Evolutionary conservation across 2,797 vertebrate genomes (phyloP), one percentile per base, ranked within the genome.

Genomic region (Sandelia bainsii): DNA sequence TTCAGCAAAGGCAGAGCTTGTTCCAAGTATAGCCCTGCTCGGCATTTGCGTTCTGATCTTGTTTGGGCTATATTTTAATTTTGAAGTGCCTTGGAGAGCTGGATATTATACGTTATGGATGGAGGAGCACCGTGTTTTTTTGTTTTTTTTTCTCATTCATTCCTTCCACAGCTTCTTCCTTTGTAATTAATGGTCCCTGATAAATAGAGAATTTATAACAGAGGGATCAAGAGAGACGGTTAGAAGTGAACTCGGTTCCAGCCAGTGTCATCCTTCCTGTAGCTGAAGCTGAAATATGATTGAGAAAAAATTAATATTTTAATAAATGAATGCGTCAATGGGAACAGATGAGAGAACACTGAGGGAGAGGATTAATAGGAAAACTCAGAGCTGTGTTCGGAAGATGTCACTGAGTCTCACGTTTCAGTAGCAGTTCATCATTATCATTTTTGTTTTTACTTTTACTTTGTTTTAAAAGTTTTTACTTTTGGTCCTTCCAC

Each of bases 21-120:
- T 82, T 88, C 89, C 74, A 89, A 84, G 89, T 79, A 81, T 83
- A 90, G 77, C 75, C 53, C 0, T n/a, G 20, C 70, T 62, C 58
- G 4, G 70, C 50, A 60, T 84, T 81, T 32, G 39, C 52, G 23
- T 80, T 87, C 78, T 69, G 66, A 83, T 89, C 85, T 84, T 87
- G 87, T 88, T 91, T 89, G 81, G 82, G 81, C 83, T 87, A 85
- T 81, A 81, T 84, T 91, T 87, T 85, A 81, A 91, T 89, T 87
- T 88, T 56, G 50, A 6, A 79, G 79, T 75, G 79, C 87, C 87
- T 81, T 2, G 32, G 81, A 87, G 88, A 85, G 74, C 48, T 85
- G 79, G 68, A 71, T 80, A 77, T 88, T 90, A 56, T 86, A 88
- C 86, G 84, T 78, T 81, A 67, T 79, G 80, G 82, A 83, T 72